Base-by-base conservation (phyloP, 2,797 vertebrate genomes). In the Gymnoscopelus microlampas region DNA sequence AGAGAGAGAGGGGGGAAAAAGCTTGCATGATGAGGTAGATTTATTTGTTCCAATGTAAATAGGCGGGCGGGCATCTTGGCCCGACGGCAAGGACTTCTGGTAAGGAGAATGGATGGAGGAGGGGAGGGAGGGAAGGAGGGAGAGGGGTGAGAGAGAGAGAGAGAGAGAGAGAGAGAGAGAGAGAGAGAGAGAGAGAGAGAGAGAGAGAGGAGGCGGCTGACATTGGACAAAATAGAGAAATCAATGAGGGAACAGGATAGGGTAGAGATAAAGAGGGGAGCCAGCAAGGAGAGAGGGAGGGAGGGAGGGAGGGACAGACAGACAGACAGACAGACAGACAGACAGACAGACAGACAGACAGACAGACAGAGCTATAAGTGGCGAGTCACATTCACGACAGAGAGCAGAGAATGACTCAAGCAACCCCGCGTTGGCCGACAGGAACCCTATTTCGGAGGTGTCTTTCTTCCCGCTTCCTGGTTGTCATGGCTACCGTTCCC, bases 41-140 rank as follows among this genome's bases (percentile, higher is more conserved):
- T 85, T 85, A 88, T 87, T 85, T 85, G 87, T 87, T 80, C 73
- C 68, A 79, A 79, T 77, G 87, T 85, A 88, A 86, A 89, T 78
- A 77, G 70, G 75, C 71, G 72, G 62, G 50, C 64, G 15, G 63
- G 10, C 63, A 47, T 57, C 63, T 83, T 87, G 82, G 85, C 82
- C 71, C 74, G 10, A 59, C 78, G 69, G 81, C 80, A 87, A 81
- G 74, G 77, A 78, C 79, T 85, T 86, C 74, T 82, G 79, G 83
- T 78, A 83, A 82, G 29, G 23, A 53, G 74, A 58, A 62, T 10
- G 39, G 39, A 10, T 39, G 23, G 19, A 57, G 53, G 10, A 53
- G 54, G 39, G 39, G 4, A 14, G 29, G 29, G n/a, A 39, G 35
- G 35, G 7, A 39, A 39, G 35, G 51, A 5, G 13, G 3, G 47